Evolutionary conservation across 2,888 invertebrate genomes (phyloP).

Genomic region (Drosophila cyrtoloma): DNA sequence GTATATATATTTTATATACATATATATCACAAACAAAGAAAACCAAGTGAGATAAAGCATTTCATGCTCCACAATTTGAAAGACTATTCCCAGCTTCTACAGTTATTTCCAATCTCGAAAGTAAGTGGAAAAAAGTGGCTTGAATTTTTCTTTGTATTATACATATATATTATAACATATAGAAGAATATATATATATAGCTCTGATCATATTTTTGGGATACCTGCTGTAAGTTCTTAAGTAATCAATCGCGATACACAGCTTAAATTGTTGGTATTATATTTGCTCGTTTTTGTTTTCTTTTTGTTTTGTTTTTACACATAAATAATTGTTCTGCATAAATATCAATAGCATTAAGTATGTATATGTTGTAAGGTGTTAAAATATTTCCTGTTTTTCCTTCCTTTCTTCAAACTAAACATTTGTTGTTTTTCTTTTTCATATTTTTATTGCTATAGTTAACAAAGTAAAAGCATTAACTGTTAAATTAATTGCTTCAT

Average conservation of each 20-base stretch:
- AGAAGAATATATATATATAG: neutral
- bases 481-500: constrained; percentile 37
- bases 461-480: constrained; percentile 71
- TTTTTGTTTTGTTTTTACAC: constrained; percentile 48
- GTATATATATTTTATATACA: neutral
- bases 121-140: neutral
- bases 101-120: neutral
- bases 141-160: neutral
- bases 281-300: constrained; percentile 16
- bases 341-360: constrained; percentile 54
- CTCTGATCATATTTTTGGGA: neutral
- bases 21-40: neutral
- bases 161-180: neutral
- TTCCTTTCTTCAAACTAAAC: constrained; percentile 1
- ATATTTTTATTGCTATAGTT: constrained; percentile 28
- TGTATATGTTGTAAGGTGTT: constrained; percentile 35
- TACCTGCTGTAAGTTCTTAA: neutral
- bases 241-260: neutral
- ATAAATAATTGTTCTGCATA: constrained; percentile 68
- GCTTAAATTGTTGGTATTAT: constrained; percentile 41
- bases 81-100: neutral
- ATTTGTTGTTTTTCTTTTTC: constrained; percentile 8
- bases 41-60: neutral
- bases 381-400: constrained; percentile 47
- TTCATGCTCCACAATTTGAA: neutral